Conservation (phyloP, 2,113 vertebrate genomes). For the Serilophus lunatus region DNA sequence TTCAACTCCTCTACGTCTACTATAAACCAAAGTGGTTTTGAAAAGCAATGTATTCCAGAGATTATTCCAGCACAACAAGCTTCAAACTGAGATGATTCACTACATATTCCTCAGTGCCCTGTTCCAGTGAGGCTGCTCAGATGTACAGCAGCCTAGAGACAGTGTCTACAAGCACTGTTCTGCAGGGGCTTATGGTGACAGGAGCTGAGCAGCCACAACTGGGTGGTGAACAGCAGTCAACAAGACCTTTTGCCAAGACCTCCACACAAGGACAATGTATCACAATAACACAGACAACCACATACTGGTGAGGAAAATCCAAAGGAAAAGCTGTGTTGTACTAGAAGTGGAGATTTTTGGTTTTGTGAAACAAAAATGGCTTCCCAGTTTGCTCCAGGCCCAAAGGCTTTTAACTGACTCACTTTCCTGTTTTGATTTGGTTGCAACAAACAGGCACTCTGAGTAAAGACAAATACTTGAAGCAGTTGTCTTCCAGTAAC, state of each 20-base stretch:
- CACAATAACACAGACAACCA: not conserved
- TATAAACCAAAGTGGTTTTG: not conserved
- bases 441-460: not conserved
- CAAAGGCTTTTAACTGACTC: not conserved
- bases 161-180: not conserved
- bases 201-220: not conserved
- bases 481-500: not conserved
- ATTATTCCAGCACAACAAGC: not conserved
- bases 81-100: not conserved
- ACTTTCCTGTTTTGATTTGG: not conserved
- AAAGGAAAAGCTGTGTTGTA: not conserved
- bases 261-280: not conserved
- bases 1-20: not conserved
- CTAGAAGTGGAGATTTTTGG: not conserved
- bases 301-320: not conserved
- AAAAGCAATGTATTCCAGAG: not conserved
- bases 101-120: not conserved
- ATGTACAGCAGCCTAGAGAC: not conserved
- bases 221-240: not conserved
- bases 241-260: not conserved
- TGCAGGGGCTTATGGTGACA: not conserved
- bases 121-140: not conserved
- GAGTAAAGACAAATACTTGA: not conserved
- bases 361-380: not conserved
- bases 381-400: not conserved